These are phyloP conservation scores for Entomobrya multifasciata DNA, from an alignment of 2,888 invertebrate species.

Conservation along the genomic window DNA sequence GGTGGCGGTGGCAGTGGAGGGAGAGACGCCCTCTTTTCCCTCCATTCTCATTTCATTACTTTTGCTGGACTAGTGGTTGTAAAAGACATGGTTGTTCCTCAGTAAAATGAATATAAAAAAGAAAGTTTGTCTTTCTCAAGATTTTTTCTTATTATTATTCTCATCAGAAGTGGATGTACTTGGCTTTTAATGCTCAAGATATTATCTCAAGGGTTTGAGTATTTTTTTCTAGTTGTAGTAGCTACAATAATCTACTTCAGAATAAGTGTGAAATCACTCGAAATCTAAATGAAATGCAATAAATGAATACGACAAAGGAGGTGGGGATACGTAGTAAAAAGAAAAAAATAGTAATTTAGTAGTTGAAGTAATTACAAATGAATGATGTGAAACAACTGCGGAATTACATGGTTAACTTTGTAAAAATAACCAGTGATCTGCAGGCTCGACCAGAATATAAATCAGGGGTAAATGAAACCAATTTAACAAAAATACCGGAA, in stretches of 20 bases:
- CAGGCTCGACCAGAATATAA: too few relatives aligned
- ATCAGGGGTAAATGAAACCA: too few relatives aligned
- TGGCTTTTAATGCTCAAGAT: background rate
- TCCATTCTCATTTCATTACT: constrained; percentile 22
- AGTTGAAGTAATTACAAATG: constrained; percentile 16
- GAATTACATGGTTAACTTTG: background rate
- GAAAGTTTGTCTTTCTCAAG: background rate
- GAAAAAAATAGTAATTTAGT: too few relatives aligned
- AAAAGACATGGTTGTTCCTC: too few relatives aligned
- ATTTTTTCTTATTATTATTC: constrained; percentile 25
- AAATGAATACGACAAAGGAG: too few relatives aligned
- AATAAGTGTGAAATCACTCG: too few relatives aligned
- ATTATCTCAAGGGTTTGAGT: constrained; percentile 25
- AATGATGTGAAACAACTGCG: background rate
- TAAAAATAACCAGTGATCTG: constrained; percentile 27
- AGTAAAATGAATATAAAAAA: constrained; percentile 35
- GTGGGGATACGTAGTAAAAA: too few relatives aligned
- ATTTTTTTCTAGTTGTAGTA: background rate
- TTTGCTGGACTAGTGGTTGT: too few relatives aligned
- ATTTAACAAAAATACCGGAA: too few relatives aligned
- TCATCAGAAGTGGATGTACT: constrained; percentile 23
- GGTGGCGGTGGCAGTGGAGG: background rate
- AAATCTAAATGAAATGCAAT: too few relatives aligned
- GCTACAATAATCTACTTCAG: constrained; percentile 38
- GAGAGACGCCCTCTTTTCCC: constrained; percentile 7